Conservation (phyloP, 2,797 vertebrate species). For the Pipistrellus kuhlii region DNA sequence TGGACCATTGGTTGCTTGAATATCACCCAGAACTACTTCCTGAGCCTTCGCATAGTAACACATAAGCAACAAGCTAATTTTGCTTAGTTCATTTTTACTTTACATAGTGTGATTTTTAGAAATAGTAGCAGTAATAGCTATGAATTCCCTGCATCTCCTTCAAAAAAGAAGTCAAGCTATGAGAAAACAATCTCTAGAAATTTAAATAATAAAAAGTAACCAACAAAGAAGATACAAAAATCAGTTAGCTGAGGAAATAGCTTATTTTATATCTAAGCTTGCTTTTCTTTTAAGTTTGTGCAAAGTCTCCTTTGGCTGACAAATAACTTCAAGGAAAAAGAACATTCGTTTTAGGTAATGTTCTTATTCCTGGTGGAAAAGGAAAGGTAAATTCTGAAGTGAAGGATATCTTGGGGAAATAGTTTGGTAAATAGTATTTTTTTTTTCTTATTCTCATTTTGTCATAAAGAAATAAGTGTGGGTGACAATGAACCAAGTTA, state of each 20-base stretch:
- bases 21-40: not conserved
- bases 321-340: conserved; percentile 68
- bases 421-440: conserved; percentile 58
- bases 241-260: conserved; percentile 31
- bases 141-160: conserved; percentile 28
- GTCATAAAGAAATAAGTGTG: conserved; percentile 64
- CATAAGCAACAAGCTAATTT: conserved; percentile 38
- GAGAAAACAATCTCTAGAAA: conserved; percentile 29
- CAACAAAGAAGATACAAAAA: conserved; percentile 15
- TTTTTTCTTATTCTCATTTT: conserved; percentile 67
- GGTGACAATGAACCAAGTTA: not conserved
- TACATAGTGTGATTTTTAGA: not conserved
- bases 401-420: conserved; percentile 62
- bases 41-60: conserved; percentile 15
- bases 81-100: conserved; percentile 28
- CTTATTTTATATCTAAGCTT: conserved; percentile 22
- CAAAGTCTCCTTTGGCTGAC: conserved; percentile 58
- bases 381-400: conserved; percentile 70
- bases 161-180: conserved; percentile 28
- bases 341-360: conserved; percentile 67
- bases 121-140: not conserved
- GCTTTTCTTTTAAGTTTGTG: conserved; percentile 53
- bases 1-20: not conserved
- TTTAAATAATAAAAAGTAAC: conserved; percentile 44
- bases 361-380: conserved; percentile 64